A percentile compares a stretch with the other conserved stretches of the same genome.
These are phyloP conservation scores for Drosophila bipectinata DNA, from an alignment of 1,140 invertebrate species.

Conservation along the genomic window DNA sequence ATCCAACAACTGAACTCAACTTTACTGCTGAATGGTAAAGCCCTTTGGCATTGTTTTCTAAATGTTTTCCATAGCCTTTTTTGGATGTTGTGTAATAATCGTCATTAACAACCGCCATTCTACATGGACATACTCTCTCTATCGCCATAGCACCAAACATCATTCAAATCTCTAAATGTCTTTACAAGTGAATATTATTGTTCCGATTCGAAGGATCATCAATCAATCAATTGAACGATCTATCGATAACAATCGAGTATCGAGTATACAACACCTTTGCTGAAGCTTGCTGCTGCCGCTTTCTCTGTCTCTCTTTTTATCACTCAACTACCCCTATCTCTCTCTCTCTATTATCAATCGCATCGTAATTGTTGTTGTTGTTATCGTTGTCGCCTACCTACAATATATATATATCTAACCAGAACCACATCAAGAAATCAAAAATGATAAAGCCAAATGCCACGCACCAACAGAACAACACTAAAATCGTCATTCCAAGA, in stretches of 20 bases:
- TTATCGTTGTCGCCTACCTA: constrained; percentile 40
- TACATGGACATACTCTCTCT: constrained; percentile 59
- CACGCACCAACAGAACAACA: constrained; percentile 58
- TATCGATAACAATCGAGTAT: constrained; percentile 18
- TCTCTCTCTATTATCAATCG: constrained; percentile 20
- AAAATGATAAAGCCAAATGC: constrained; percentile 37
- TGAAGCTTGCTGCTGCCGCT: constrained; percentile 68
- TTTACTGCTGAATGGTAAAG: constrained; percentile 69
- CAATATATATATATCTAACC: constrained; percentile 38
- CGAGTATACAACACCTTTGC: constrained; percentile 45
- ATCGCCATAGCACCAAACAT: constrained; percentile 58
- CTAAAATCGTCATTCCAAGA: constrained; percentile 60
- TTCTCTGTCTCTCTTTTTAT: constrained; percentile 37
- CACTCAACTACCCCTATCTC: constrained; percentile 8
- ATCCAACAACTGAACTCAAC: constrained; percentile 19
- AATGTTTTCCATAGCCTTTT: constrained; percentile 60
- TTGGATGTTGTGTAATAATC: constrained; percentile 78
- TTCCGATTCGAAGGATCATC: constrained; percentile 26
- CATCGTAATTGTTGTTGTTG: constrained; percentile 56
- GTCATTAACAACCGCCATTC: constrained; percentile 63
- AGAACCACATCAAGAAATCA: constrained; percentile 38
- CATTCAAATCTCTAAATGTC: constrained; percentile 22
- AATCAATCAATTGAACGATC: constrained; percentile 27
- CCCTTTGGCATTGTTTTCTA: constrained; percentile 57
- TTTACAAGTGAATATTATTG: constrained; percentile 15